phyloP scores from a whole-genome alignment of 2,888 invertebrate genomes.

The Metopia argyrocephala region DNA sequence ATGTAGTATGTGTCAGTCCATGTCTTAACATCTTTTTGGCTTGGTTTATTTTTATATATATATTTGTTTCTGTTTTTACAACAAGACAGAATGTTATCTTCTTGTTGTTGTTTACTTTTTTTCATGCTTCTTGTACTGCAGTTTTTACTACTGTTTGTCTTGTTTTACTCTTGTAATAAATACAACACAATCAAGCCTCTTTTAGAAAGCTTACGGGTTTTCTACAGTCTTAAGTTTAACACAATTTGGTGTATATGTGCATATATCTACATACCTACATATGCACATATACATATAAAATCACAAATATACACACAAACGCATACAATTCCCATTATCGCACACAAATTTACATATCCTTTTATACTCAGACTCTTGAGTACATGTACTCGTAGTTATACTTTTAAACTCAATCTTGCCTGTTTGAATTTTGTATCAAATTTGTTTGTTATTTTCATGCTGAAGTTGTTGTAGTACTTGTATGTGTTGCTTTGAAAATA shows the following conservation, averaged over 20 bases:
- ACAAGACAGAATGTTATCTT: background rate
- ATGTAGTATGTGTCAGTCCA: background rate
- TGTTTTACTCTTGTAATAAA: too few relatives aligned
- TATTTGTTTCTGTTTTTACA: too few relatives aligned
- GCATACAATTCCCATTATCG: too few relatives aligned
- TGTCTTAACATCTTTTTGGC: background rate
- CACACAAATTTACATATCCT: background rate
- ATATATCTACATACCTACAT: background rate
- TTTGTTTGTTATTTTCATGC: background rate
- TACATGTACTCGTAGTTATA: background rate
- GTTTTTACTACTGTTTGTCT: too few relatives aligned
- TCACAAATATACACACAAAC: background rate
- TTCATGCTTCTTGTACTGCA: too few relatives aligned
- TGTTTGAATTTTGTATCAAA: background rate
- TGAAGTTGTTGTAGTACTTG: background rate
- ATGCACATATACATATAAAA: background rate
- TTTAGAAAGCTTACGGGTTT: slow-evolving; percentile 5
- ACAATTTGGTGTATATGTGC: background rate
- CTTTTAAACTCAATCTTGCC: background rate
- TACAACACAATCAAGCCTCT: background rate
- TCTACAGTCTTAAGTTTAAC: slow-evolving; percentile 7
- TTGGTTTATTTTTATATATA: background rate
- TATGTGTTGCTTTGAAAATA: background rate
- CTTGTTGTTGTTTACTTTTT: too few relatives aligned
- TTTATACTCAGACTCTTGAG: background rate